A percentile compares a stretch with the other conserved stretches of the same genome.
Evolutionary conservation across 2,888 invertebrate species (phyloP).

Genomic region (Aspidiotus rigidus): DNA sequence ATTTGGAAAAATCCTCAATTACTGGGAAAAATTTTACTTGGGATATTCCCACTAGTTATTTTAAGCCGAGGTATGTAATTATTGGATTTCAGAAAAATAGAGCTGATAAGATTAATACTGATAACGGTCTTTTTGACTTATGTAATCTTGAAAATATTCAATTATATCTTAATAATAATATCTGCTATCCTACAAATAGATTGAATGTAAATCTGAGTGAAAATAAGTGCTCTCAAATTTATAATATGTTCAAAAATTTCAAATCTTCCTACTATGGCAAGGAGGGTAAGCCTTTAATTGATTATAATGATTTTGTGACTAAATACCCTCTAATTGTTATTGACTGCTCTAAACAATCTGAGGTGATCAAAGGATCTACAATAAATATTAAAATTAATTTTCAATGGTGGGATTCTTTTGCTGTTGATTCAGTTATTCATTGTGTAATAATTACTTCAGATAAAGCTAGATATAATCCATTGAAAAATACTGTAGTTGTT

Average conservation of each 20-base stretch:
- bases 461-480: constrained; percentile 22
- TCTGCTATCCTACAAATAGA: background rate
- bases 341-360: constrained; percentile 16
- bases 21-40: background rate
- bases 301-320: constrained; percentile 17
- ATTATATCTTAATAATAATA: constrained; percentile 1
- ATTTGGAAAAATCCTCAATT: background rate
- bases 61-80: background rate
- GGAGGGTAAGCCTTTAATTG: too few relatives aligned
- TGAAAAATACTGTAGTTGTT: constrained; percentile 25
- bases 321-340: constrained; percentile 18
- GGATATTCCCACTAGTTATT: constrained; percentile 1
- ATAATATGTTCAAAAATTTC: too few relatives aligned
- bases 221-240: too few relatives aligned
- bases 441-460: constrained; percentile 19
- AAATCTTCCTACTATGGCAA: too few relatives aligned
- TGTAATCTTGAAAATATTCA: constrained; percentile 9
- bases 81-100: constrained; percentile 7
- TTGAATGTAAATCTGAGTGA: too few relatives aligned
- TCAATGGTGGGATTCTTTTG: constrained; percentile 16
- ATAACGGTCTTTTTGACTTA: background rate
- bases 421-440: constrained; percentile 13
- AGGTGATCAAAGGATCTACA: constrained; percentile 17
- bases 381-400: too few relatives aligned
- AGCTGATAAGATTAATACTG: background rate